Percentiles rank a stretch among this genome's conserved stretches.
Evolutionary conservation across 2,888 invertebrate species (phyloP).

Genomic region (Chaitophorus viminalis): DNA sequence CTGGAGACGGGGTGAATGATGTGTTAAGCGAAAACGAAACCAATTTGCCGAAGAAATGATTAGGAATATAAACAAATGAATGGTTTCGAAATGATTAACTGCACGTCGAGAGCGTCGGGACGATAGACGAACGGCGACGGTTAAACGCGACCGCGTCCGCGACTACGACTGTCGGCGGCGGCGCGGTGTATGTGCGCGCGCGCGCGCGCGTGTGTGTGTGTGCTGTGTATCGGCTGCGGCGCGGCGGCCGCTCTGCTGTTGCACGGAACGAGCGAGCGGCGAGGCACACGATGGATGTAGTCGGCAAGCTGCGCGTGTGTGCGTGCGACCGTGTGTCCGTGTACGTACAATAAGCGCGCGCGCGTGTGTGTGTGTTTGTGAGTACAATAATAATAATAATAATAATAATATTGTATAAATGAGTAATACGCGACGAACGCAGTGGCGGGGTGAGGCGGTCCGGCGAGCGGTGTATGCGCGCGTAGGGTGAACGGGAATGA

Average conservation of each 20-base stretch:
- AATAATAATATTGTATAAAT: too few relatives aligned
- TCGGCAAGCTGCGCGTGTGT: neutral
- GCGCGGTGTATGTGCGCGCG: neutral
- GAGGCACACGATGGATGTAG: neutral
- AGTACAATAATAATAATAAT: too few relatives aligned
- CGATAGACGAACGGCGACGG: slow-evolving; percentile 15
- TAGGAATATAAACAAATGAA: too few relatives aligned
- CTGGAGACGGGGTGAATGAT: too few relatives aligned
- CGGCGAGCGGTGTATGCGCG: neutral
- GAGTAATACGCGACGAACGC: too few relatives aligned
- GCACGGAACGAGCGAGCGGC: neutral
- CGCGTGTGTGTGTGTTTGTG: too few relatives aligned
- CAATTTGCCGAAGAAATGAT: neutral
- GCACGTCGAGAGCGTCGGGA: neutral
- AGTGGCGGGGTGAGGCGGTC: neutral
- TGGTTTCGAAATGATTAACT: too few relatives aligned
- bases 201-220: too few relatives aligned
- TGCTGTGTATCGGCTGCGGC: neutral
- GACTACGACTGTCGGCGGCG: slow-evolving; percentile 46
- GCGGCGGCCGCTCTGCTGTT: slow-evolving; percentile 4
- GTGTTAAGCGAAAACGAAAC: neutral
- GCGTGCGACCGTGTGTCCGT: neutral
- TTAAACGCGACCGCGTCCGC: slow-evolving; percentile 46
- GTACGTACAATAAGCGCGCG: neutral
- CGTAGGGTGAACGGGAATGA: slow-evolving; percentile 57